Evolutionary conservation across 2,888 invertebrate species (phyloP).

Genomic region (Patella ulyssiponensis): DNA sequence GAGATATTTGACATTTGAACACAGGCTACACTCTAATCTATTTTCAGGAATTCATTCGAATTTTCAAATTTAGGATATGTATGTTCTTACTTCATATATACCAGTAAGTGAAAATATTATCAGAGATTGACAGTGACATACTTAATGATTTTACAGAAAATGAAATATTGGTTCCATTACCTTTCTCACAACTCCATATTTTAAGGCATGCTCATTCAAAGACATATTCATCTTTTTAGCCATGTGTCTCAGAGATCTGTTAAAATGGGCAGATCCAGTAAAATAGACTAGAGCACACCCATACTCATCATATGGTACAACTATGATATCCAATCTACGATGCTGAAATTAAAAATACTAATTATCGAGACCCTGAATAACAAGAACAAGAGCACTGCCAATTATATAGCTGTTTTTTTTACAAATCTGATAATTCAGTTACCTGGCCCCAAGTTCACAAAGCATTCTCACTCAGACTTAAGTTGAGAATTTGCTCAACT

Average conservation of each 20-base stretch:
- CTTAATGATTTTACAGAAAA: not conserved
- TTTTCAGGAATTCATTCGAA: no score
- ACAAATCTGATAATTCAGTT: not conserved
- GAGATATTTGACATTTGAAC: no score
- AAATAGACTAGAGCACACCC: constrained; percentile 74
- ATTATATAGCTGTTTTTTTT: no score
- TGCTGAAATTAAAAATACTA: constrained; percentile 58
- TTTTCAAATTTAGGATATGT: no score
- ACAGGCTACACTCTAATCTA: no score
- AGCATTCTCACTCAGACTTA: no score
- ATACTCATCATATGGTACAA: constrained; percentile 73
- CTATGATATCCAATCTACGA: constrained; percentile 74
- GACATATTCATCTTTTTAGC: constrained; percentile 74
- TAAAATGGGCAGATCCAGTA: constrained; percentile 75
- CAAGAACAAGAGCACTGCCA: no score
- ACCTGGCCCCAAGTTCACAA: no score
- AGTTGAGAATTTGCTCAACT: no score
- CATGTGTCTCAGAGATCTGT: constrained; percentile 73
- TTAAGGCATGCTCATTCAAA: constrained; percentile 74
- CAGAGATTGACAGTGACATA: no score
- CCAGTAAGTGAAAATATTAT: no score
- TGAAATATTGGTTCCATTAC: constrained; percentile 47
- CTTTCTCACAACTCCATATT: constrained; percentile 75
- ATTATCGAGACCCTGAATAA: not conserved
- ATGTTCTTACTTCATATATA: no score